These are phyloP conservation scores for Phaenicophaeus curvirostris DNA, from an alignment of 2,797 vertebrate genomes.

Conservation along the genomic window DNA sequence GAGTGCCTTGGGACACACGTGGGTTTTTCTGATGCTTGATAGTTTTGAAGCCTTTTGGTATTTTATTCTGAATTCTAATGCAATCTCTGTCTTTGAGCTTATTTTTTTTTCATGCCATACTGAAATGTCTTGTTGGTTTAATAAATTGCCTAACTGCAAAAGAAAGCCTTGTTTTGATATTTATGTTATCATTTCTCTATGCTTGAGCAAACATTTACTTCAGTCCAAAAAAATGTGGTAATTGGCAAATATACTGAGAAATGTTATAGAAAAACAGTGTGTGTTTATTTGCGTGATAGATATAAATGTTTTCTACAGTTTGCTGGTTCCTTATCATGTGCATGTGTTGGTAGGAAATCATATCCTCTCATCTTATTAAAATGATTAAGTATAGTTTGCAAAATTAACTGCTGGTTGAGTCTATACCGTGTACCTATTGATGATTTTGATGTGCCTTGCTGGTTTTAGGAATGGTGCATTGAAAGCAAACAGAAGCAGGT, in stretches of 20 bases:
- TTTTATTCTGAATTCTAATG: background rate
- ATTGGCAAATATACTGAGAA: conserved; percentile 7
- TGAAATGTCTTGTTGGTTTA: conserved; percentile 14
- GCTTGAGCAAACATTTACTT: conserved; percentile 28
- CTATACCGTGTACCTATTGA: background rate
- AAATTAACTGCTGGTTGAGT: background rate
- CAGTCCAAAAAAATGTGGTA: background rate
- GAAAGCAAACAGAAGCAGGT: background rate
- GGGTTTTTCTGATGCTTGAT: background rate
- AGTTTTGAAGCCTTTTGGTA: background rate
- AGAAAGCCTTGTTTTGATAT: conserved; percentile 1
- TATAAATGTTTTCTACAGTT: background rate
- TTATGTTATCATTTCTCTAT: background rate
- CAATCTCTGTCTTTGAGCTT: background rate
- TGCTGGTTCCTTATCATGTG: background rate
- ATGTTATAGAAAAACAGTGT: background rate
- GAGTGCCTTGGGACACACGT: background rate
- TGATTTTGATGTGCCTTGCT: background rate
- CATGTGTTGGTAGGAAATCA: background rate
- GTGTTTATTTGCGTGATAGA: background rate
- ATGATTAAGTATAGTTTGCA: background rate
- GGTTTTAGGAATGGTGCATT: background rate
- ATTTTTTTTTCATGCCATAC: background rate
- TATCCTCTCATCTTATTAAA: background rate
- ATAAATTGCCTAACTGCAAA: background rate